Evolutionary conservation across 23 tunicate species (phyloP).

Genomic region (Corella eumyota): DNA sequence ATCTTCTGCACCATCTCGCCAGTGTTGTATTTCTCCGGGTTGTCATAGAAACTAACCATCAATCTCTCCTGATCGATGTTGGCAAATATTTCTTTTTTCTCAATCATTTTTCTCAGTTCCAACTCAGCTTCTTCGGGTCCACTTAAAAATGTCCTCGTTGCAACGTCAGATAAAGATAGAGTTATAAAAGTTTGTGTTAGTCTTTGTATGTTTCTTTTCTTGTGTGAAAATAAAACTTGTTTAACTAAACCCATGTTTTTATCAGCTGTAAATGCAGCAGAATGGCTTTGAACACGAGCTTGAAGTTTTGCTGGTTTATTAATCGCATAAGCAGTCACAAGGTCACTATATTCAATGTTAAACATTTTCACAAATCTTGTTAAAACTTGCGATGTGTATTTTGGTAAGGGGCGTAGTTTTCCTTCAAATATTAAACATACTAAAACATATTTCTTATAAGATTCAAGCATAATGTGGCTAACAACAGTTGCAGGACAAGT

Average conservation of each 20-base stretch:
- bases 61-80: slow-evolving; percentile 48
- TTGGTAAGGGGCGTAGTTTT: slow-evolving; percentile 56
- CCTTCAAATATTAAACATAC: slow-evolving; percentile 60
- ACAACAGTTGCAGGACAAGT: slow-evolving; percentile 73
- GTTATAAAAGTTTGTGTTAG: slow-evolving; percentile 83
- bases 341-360: slow-evolving; percentile 14
- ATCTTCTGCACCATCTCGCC: slow-evolving; percentile 51
- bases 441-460: slow-evolving; percentile 66
- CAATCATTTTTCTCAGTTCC: slow-evolving; percentile 64
- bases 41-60: slow-evolving; percentile 89
- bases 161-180: slow-evolving; percentile 68
- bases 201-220: slow-evolving; percentile 62
- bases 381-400: slow-evolving; percentile 71
- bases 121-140: slow-evolving; percentile 70
- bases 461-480: slow-evolving; percentile 79
- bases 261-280: slow-evolving; percentile 36
- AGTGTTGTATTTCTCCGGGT: slow-evolving; percentile 63
- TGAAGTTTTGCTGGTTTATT: slow-evolving; percentile 43
- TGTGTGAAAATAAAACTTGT: slow-evolving; percentile 45
- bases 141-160: slow-evolving; percentile 40
- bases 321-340: slow-evolving; percentile 29
- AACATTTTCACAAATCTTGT: slow-evolving; percentile 48
- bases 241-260: slow-evolving; percentile 69
- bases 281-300: slow-evolving; percentile 29
- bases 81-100: slow-evolving; percentile 56